A percentile compares a stretch with the other conserved stretches of the same genome.
Evolutionary conservation across 2,113 vertebrate species (phyloP).

Genomic region (Halcyon malimbica): DNA sequence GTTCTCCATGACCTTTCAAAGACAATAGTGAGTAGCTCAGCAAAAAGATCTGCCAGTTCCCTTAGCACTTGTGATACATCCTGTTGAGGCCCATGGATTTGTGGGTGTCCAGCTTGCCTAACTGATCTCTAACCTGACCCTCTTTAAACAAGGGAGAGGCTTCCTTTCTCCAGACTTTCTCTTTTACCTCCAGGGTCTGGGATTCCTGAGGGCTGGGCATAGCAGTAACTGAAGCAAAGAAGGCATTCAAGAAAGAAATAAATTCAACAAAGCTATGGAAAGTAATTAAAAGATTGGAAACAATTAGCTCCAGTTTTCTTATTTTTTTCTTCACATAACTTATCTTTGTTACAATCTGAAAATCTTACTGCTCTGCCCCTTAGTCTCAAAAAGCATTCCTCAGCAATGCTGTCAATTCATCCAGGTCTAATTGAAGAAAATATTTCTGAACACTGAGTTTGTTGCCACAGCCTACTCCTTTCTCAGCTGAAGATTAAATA

Average conservation of each 20-base stretch:
- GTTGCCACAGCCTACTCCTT: background rate
- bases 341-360: background rate
- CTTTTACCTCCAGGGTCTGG: background rate
- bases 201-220: background rate
- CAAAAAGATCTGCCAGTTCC: background rate
- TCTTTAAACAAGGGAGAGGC: background rate
- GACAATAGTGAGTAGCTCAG: background rate
- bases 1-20: background rate
- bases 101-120: background rate
- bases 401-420: background rate
- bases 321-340: background rate
- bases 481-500: constrained; percentile 1
- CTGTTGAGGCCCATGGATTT: background rate
- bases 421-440: background rate
- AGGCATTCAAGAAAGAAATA: background rate
- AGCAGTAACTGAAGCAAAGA: background rate
- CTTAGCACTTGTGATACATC: background rate
- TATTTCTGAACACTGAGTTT: background rate
- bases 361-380: background rate
- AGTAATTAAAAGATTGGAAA: background rate
- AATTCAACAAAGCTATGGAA: background rate
- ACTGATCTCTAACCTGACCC: background rate
- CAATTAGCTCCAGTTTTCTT: background rate
- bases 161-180: background rate
- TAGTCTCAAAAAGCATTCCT: background rate